Base-by-base conservation (phyloP, 2,797 vertebrate genomes). In the Natrix natrix region DNA sequence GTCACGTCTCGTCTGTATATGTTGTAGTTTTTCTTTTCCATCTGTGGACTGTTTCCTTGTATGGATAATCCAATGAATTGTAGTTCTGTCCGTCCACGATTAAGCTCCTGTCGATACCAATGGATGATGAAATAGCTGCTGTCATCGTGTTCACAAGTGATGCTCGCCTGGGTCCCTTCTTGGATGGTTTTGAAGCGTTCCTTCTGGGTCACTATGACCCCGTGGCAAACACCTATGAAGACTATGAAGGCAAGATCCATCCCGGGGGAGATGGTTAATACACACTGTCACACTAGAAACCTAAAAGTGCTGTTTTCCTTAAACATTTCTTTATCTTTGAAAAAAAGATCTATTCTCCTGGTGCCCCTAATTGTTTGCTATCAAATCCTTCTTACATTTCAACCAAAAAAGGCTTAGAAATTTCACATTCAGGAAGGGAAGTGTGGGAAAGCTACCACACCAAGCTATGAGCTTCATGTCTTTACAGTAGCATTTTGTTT, bases 131-230 rank as follows among this genome's bases (percentile, higher is more conserved):
- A 0, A 48, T 91, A 91, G 43, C 8, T 7, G 2, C 0, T 6
- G 52, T 94, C 93, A 20, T 94, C 24, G 0, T 93, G 90, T 24
- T 91, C 24, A 12, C 95, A 95, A 5, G 89, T 14, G 22, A 95
- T 61, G 10, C 5, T 90, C 5, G 28, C 48, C 2, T 63, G 6
- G 28, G 6, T 37, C 7, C 60, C 91, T 1, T 5, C 22, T 11
- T 52, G 55, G 55, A 83, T 66, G 56, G 78, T 28, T 54, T 63
- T 56, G 57, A 92, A 92, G 26, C 2, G 24, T 12, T 94, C 83
- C 57, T 74, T 90, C 91, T 92, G 92, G 11, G 43, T 94, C 87
- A 95, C 92, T 0, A 32, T 90, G 16, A 95, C 59, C 11, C 57
- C 92, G 12, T 22, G 10, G 86, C 91, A 92, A 16, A 92, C 26